Evolutionary conservation across 2,888 invertebrate genomes (phyloP).

Genomic region (Lasioglossum pauxillum): DNA sequence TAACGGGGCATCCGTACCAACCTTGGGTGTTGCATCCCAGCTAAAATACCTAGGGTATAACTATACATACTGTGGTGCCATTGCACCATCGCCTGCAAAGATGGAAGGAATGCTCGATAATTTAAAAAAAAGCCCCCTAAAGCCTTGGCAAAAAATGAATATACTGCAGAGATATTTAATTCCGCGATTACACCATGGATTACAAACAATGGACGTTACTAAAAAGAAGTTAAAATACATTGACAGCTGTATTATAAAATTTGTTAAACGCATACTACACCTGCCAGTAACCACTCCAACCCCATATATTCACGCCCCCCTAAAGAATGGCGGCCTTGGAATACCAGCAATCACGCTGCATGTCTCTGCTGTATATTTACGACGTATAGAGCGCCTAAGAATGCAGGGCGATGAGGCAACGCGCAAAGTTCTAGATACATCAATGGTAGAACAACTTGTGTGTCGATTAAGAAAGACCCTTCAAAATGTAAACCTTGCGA

Average conservation of each 20-base stretch:
- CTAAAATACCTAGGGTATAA: slow-evolving; percentile 7
- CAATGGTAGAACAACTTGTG: background rate
- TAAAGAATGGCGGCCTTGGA: background rate
- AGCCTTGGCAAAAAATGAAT: slow-evolving; percentile 6
- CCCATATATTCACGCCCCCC: background rate
- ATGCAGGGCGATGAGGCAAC: background rate
- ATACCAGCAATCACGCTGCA: background rate
- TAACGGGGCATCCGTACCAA: no score
- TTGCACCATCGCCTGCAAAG: background rate
- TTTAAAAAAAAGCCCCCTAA: background rate
- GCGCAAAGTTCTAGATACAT: background rate
- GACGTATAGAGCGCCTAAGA: background rate
- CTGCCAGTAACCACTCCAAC: slow-evolving; percentile 16
- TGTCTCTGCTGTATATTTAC: background rate
- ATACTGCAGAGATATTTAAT: slow-evolving; percentile 13
- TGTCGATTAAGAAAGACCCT: background rate
- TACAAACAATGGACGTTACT: background rate
- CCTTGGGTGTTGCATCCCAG: background rate
- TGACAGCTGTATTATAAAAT: background rate
- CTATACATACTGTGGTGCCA: background rate
- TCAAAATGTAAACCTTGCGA: background rate
- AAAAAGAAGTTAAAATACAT: slow-evolving; percentile 9
- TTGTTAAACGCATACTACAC: background rate
- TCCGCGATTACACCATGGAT: background rate
- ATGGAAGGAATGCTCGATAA: background rate